These are phyloP conservation scores for Anguilla japonica DNA, from an alignment of 2,113 vertebrate genomes.

Conservation along the genomic window DNA sequence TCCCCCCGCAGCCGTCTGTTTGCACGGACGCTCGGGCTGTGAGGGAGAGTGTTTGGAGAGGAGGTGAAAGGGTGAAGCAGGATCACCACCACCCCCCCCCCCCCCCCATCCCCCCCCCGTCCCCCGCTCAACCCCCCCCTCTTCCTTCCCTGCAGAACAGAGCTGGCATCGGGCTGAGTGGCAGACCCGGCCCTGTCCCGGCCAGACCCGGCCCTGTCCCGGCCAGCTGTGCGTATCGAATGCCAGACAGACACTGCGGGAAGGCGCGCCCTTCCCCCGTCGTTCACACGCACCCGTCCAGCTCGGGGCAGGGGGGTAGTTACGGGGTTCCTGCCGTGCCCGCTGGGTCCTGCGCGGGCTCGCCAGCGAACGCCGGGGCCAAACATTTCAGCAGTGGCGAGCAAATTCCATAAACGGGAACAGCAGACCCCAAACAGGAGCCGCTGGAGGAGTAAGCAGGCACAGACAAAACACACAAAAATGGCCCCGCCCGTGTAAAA, in stretches of 20 bases:
- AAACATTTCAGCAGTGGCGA: not conserved
- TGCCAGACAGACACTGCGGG: not conserved
- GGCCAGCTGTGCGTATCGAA: not conserved
- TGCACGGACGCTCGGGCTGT: not conserved
- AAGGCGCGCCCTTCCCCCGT: not conserved
- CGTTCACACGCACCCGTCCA: not conserved
- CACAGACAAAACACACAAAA: not conserved
- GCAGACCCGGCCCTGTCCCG: not conserved
- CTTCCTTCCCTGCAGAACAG: not conserved
- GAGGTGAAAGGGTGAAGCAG: not conserved
- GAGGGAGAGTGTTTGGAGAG: not conserved
- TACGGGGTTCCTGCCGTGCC: not conserved
- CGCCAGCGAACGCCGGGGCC: not conserved
- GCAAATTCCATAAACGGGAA: conserved; percentile 9
- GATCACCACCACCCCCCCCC: not conserved
- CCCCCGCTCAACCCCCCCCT: not conserved
- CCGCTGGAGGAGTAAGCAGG: not conserved
- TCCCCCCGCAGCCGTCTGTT: not conserved
- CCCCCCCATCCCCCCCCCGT: not conserved
- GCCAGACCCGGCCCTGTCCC: not conserved
- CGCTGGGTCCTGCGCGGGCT: not conserved
- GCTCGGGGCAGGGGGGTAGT: not conserved
- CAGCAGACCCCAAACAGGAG: not conserved
- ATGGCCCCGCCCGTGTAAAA: not conserved
- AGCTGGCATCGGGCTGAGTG: not conserved